Evolutionary conservation across 1,140 invertebrate species (phyloP).

Genomic region (Pachypeltis micranthus): DNA sequence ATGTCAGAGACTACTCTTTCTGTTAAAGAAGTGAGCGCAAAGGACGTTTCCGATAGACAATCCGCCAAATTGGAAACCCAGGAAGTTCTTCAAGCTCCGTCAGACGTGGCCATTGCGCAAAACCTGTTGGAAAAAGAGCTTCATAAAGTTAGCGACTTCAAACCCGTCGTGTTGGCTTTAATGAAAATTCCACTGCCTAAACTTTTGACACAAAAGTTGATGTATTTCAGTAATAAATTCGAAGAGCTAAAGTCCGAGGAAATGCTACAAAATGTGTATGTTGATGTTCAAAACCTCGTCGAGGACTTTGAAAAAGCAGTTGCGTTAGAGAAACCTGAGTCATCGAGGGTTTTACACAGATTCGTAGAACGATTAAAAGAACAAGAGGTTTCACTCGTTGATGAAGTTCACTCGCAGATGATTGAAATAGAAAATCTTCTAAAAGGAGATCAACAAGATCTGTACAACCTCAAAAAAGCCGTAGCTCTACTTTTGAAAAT

Average conservation of each 20-base stretch:
- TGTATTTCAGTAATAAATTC: not conserved
- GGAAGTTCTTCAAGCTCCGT: not conserved
- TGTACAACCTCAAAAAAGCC: not conserved
- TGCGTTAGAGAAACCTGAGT: too few species aligned
- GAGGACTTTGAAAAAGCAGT: too few species aligned
- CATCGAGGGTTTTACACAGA: too few species aligned
- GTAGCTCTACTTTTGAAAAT: not conserved
- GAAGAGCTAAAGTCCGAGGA: too few species aligned
- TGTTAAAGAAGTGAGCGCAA: not conserved
- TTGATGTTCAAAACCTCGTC: too few species aligned
- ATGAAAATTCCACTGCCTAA: not conserved
- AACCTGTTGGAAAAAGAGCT: not conserved
- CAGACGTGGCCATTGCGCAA: not conserved
- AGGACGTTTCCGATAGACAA: slow-evolving; percentile 4
- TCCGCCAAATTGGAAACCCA: not conserved
- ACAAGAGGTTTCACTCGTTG: too few species aligned
- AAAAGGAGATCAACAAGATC: not conserved
- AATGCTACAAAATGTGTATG: too few species aligned
- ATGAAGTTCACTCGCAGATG: not conserved
- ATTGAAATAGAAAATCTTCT: not conserved
- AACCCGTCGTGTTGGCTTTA: not conserved
- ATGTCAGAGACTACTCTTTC: not conserved
- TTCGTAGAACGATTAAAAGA: too few species aligned
- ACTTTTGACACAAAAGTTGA: not conserved
- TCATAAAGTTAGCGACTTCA: not conserved